phyloP scores from a whole-genome alignment of 2,113 vertebrate genomes.

The Setophaga kirtlandii region DNA sequence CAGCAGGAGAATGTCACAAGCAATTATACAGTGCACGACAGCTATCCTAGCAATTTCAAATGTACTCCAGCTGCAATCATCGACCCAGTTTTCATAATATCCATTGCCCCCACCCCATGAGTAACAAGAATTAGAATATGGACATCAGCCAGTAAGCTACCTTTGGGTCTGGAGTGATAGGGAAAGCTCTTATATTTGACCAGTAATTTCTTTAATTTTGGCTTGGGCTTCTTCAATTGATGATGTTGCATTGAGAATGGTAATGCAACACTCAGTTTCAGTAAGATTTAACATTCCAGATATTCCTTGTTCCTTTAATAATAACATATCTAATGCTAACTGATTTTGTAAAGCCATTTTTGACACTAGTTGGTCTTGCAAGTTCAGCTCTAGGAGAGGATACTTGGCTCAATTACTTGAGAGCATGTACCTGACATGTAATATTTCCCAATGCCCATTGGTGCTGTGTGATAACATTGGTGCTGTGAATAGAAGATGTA shows the following conservation, averaged over 20 bases:
- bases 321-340: neutral
- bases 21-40: too few species aligned
- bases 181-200: neutral
- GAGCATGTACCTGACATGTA: neutral
- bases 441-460: neutral
- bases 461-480: neutral
- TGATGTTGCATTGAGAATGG: neutral
- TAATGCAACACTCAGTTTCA: neutral
- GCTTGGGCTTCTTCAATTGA: neutral
- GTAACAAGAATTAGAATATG: neutral
- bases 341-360: neutral
- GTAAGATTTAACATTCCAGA: neutral
- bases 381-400: accelerated
- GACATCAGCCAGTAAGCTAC: neutral
- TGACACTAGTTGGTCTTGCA: neutral
- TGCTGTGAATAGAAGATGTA: neutral
- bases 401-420: neutral
- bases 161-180: neutral
- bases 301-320: neutral
- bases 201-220: neutral
- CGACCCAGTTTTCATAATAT: neutral
- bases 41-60: neutral
- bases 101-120: accelerated
- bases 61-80: neutral
- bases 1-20: neutral